These are phyloP conservation scores for Lepidothrix coronata DNA, from an alignment of 2,113 vertebrate genomes.

Conservation along the genomic window DNA sequence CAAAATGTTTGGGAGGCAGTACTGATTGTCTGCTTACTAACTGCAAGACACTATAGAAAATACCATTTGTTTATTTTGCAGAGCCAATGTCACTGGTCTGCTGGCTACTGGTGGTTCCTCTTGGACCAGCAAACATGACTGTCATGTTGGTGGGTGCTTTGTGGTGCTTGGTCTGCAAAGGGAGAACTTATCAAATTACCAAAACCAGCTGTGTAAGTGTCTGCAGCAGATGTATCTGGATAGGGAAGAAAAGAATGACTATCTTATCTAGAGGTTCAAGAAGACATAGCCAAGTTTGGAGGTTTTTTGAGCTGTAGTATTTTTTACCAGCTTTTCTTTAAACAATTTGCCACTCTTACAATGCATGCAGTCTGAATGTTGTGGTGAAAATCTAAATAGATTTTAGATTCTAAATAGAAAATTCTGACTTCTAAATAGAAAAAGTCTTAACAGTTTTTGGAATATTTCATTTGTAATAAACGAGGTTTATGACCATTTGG, in stretches of 20 bases:
- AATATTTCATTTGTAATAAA: background rate
- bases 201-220: background rate
- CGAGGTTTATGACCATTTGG: background rate
- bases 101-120: background rate
- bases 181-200: background rate
- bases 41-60: background rate
- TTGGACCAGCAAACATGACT: background rate
- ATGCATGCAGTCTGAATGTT: rapidly evolving
- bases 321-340: background rate
- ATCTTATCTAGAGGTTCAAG: background rate
- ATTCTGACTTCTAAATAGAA: background rate
- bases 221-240: background rate
- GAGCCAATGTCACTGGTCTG: background rate
- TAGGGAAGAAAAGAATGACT: background rate
- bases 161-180: background rate
- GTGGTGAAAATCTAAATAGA: background rate
- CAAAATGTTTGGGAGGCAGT: background rate
- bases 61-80: background rate
- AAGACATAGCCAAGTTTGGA: background rate
- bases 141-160: background rate
- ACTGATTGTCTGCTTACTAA: background rate
- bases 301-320: background rate
- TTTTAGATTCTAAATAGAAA: no score
- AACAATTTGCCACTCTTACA: background rate
- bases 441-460: background rate